Base-by-base conservation (phyloP, 1,140 invertebrate species). In the Ctenoplectra terminalis region DNA sequence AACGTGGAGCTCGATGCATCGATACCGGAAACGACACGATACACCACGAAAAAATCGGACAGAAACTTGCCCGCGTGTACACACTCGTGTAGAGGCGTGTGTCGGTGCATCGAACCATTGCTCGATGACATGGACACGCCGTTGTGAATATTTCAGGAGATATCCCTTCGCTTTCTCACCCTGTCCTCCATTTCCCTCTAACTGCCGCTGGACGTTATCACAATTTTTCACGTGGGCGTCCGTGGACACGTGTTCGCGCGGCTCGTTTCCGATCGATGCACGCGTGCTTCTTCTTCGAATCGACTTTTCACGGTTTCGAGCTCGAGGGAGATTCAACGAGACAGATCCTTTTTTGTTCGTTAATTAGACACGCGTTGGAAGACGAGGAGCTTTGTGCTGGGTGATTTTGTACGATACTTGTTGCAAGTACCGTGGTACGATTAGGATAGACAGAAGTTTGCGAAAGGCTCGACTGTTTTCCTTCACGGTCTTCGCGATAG, bases 21-120 rank as follows among this genome's bases (percentile, higher is more conserved):
- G 85, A 86, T 86, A 86, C 85, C 84, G 84, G 85, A 87, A 86
- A 87, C 75, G 80, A 50, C 31, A 71, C 75, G 85, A 86, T 86
- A 71, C 70, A 70, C 70, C 64, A 40, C 46, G 70, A 74, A 86
- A 84, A 72, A 84, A 85, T 56, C 70, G 50, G 43, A 70, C 79
- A 82, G 84, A 82, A 85, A 85, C 79, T 86, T 86, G 70, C 74
- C 26, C 26, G 58, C 20, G 48, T 34, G 34, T 48, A 56, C 5
- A 11, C 50, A 1, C 26, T n/a, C n/a, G n/a, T n/a, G n/a, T n/a
- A n/a, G n/a, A 40, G 5, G n/a, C 11, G 29, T 31, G 48, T 81
- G 17, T 11, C 40, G 40, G 58, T 43, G 17, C n/a, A 6, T 40
- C 40, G 29, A 31, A 29, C 34, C 23, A 77, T 48, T 43, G 60